Evolutionary conservation across 53 echinoderm and acorn worm species (phyloP), one percentile per base, ranked within the genome.

Genomic region (Mesocentrotus franciscanus): DNA sequence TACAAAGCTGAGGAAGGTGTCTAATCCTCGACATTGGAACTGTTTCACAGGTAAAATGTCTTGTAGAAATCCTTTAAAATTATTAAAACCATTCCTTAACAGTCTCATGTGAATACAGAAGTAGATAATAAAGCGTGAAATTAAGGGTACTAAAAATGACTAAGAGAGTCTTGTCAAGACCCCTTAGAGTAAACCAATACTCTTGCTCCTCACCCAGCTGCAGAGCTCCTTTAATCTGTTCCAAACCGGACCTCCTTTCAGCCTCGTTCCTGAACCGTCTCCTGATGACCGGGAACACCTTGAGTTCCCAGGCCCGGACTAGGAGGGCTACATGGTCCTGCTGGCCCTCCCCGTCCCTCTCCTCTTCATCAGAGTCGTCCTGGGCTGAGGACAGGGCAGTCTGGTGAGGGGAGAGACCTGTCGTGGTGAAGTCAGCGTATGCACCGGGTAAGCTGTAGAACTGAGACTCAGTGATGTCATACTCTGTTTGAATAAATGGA

Each of bases 271-370:
- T 85, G 92, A 98, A 97, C 56, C 98, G 75, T 17, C 98, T 95
- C 95, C 98, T 75, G 84, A 98, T 98, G 87, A 98, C 97, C 7
- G 98, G 98, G 95, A 98, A 98, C 75, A 98, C 98, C 71, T 98
- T 98, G 49, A 96, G 95, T 92, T 98, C 98, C 98, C 98, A 98
- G 60, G 98, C 98, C 76, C 96, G 96, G 95, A 98, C 98, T 87
- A 98, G 95, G 26, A 98, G 95, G 22, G 98, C 97, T 35, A 97
- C 97, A 78, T 97, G 97, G 93, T 98, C 98, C 93, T 98, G 97
- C 66, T 98, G 98, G 14, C 95, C 71, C 36, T 97, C 96, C 35
- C 96, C 97, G 56, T 97, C 98, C 18, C 98, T 90, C 26, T 97
- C 97, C 24, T 97, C 97, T 27, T 96, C 96, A 22, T 98, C 98